Percentiles rank a stretch among this genome's conserved stretches.
These are phyloP conservation scores for Morelia viridis DNA, from an alignment of 2,797 vertebrate species.

Conservation along the genomic window DNA sequence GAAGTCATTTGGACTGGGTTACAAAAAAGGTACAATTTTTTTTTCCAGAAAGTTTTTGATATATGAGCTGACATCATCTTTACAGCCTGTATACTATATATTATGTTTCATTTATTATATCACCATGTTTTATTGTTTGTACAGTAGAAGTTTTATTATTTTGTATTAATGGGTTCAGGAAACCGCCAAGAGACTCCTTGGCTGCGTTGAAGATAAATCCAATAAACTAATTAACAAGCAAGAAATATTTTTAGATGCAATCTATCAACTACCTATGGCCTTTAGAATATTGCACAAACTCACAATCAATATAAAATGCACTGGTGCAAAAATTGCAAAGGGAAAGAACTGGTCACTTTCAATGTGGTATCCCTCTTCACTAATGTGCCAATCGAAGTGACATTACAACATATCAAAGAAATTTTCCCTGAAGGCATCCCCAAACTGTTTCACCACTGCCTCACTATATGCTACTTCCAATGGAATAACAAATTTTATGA, in stretches of 20 bases:
- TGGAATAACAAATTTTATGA: too few species aligned
- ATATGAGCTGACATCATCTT: not conserved
- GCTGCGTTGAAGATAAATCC: not conserved
- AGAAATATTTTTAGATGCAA: not conserved
- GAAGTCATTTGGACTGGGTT: not conserved
- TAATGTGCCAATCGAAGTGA: not conserved
- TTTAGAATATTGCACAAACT: conserved; percentile 16
- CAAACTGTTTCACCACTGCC: too few species aligned
- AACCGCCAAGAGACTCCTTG: not conserved
- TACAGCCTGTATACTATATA: not conserved
- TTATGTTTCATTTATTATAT: not conserved
- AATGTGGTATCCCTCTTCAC: conserved; percentile 5
- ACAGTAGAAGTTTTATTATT: not conserved
- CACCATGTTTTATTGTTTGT: not conserved
- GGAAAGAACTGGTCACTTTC: not conserved
- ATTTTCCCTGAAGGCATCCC: too few species aligned
- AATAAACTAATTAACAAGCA: not conserved
- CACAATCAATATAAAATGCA: not conserved
- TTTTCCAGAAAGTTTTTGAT: not conserved
- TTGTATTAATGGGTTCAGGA: not conserved
- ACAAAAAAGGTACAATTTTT: not conserved
- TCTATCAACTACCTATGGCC: not conserved
- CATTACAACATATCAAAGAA: not conserved
- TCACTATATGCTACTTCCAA: too few species aligned
- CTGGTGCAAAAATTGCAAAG: conserved; percentile 4